Base-by-base conservation (phyloP, 1,140 invertebrate genomes). In the Anthonomus grandis region DNA sequence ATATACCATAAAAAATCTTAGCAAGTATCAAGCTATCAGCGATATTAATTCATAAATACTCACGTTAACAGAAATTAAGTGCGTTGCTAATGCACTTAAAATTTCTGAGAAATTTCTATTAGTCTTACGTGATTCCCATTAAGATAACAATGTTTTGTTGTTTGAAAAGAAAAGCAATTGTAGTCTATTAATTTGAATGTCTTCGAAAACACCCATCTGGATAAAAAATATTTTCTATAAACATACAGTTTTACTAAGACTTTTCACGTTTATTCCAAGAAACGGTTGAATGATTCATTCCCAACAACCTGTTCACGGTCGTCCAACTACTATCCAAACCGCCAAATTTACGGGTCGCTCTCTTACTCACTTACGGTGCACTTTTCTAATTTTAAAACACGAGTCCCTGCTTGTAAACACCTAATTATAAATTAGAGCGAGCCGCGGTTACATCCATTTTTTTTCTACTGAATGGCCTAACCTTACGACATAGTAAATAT, bases 301-400 rank as follows among this genome's bases (percentile, higher is more conserved):
- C 27, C 24, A 46, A 12, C 25, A 36, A 48, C 46, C 46, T 48
- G 46, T 48, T 48, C 25, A 48, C 19, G 24, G 24, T 18, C 27
- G 36, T 48, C 27, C n/a, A 48, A 48, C 36, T 47, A 23, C 31
- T 34, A 31, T 18, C 12, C 12, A 46, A 18, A 12, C 21, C n/a
- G n/a, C n/a, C n/a, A n/a, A n/a, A n/a, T n/a, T n/a, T n/a, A n/a
- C n/a, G n/a, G n/a, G n/a, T n/a, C n/a, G n/a, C n/a, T n/a, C n/a
- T n/a, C n/a, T n/a, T n/a, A 24, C 27, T 25, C 42, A 45, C 42
- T 45, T 24, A 45, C 27, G 6, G 6, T 45, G 42, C 24, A 19
- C 9, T 9, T n/a, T 48, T 48, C 48, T 48, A 57, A 42, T 38
- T 25, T 15, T 57, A 50, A 57, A 42, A 51, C 25, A 19, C 13